Evolutionary conservation across 2,888 invertebrate species (phyloP).

Genomic region (Cantharis nigra): DNA sequence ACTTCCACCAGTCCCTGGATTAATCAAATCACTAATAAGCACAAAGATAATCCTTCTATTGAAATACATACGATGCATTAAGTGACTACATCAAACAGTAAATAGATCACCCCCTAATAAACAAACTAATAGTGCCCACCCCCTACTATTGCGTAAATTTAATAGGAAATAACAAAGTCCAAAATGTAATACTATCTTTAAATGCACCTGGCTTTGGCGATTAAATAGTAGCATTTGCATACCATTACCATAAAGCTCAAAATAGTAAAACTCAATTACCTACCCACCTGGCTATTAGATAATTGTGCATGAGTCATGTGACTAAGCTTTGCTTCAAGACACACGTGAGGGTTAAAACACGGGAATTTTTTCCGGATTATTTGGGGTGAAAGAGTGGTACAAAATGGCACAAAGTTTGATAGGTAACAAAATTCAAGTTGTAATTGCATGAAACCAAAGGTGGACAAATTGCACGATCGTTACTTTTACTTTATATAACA

Average conservation of each 20-base stretch:
- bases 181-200: conserved; percentile 29
- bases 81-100: conserved; percentile 15
- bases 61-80: conserved; percentile 9
- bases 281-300: conserved; percentile 49
- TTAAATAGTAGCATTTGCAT: conserved; percentile 10
- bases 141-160: conserved; percentile 35
- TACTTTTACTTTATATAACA: neutral
- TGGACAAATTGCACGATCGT: neutral
- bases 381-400: conserved; percentile 42
- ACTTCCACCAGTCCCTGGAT: neutral
- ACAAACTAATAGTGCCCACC: conserved; percentile 13
- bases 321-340: conserved; percentile 37
- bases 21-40: conserved; percentile 17
- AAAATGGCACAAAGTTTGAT: conserved; percentile 38
- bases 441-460: neutral
- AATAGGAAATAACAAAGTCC: conserved; percentile 31
- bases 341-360: conserved; percentile 38
- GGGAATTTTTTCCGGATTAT: conserved; percentile 37
- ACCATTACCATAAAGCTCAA: conserved; percentile 24
- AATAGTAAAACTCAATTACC: conserved; percentile 36
- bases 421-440: neutral
- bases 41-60: conserved; percentile 23
- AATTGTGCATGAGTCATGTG: conserved; percentile 45
- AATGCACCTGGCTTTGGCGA: conserved; percentile 40
- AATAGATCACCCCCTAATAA: conserved; percentile 19